Conservation (phyloP, 2,888 invertebrate species). For the Halictus ligatus region DNA sequence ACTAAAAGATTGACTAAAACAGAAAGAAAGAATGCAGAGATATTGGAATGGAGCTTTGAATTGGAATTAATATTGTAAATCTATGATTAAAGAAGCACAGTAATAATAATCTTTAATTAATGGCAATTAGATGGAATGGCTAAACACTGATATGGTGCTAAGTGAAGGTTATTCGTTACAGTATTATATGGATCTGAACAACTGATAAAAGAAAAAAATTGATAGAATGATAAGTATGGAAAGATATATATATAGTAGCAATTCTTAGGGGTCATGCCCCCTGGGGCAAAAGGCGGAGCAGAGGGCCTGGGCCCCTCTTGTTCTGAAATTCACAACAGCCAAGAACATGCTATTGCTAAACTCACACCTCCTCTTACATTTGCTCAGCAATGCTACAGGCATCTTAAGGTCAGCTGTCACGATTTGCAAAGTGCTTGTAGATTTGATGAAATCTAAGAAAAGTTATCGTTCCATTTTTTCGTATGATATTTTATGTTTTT, state of each 20-base stretch:
- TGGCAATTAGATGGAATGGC: constrained; percentile 40
- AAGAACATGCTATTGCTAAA: constrained; percentile 75
- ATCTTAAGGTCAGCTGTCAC: constrained; percentile 82
- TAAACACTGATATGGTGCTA: constrained; percentile 49
- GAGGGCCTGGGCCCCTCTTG: constrained; percentile 82
- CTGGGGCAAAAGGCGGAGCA: constrained; percentile 80
- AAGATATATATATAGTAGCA: constrained; percentile 65
- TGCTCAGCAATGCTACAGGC: constrained; percentile 81
- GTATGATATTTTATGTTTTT: constrained; percentile 28
- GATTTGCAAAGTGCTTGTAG: constrained; percentile 60
- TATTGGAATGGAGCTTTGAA: constrained; percentile 40
- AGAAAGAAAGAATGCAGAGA: constrained; percentile 13
- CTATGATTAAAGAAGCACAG: constrained; percentile 32
- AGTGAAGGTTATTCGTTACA: constrained; percentile 63
- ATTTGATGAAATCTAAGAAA: constrained; percentile 43
- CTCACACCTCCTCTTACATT: constrained; percentile 73
- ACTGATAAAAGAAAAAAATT: constrained; percentile 59
- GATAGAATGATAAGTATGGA: constrained; percentile 68
- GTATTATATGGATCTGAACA: constrained; percentile 61
- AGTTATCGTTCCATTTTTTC: constrained; percentile 34
- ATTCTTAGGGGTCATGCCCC: constrained; percentile 81
- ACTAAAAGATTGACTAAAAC: constrained; percentile 3
- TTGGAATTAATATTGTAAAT: constrained; percentile 42
- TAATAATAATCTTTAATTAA: constrained; percentile 37
- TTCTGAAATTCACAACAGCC: constrained; percentile 79